Conservation (phyloP, 2,113 vertebrate genomes). For the Microcebus jonahi region DNA sequence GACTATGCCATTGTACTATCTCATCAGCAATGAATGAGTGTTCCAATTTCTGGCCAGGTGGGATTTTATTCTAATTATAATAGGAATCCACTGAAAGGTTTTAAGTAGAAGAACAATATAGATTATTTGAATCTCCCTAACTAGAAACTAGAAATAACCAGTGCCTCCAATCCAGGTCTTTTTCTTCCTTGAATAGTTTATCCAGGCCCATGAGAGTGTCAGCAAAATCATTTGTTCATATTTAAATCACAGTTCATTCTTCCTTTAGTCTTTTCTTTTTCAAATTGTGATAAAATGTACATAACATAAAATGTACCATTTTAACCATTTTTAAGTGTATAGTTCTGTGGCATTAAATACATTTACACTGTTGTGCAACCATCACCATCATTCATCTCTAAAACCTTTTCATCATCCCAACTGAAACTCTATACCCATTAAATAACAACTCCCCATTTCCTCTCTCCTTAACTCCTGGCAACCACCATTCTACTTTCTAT, state of each 20-base stretch:
- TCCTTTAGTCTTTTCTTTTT: neutral
- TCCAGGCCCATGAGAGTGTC: neutral
- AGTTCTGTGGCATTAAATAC: neutral
- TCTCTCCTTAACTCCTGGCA: neutral
- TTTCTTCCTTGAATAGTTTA: neutral
- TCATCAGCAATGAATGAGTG: neutral
- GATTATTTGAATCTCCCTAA: neutral
- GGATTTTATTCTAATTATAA: conserved; percentile 29
- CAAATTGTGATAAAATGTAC: neutral
- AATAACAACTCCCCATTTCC: neutral
- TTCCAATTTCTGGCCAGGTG: neutral
- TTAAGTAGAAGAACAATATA: neutral
- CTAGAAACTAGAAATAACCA: neutral
- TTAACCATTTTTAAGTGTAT: neutral
- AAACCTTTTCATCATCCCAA: neutral
- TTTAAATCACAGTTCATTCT: neutral
- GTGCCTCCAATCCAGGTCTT: neutral
- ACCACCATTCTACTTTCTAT: conserved; percentile 23
- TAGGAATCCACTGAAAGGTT: neutral
- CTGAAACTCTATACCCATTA: neutral
- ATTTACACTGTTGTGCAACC: neutral
- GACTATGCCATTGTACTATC: neutral
- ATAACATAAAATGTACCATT: neutral
- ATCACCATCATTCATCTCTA: neutral
- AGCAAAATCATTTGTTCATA: neutral